phyloP scores from a whole-genome alignment of 1,140 invertebrate species.

The Drosophila triauraria region DNA sequence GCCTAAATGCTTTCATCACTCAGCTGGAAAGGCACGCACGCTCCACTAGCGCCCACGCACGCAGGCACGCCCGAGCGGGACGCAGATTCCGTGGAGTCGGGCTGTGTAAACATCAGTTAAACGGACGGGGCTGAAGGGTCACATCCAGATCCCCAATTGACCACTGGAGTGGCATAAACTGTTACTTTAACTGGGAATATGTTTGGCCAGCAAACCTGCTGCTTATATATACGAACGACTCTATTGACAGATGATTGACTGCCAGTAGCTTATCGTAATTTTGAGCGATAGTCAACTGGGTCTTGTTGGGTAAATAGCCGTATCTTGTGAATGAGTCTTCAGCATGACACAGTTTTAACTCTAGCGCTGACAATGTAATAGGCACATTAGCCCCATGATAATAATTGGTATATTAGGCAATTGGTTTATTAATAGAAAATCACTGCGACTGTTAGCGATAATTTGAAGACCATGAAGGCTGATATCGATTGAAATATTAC shows the following conservation, averaged over 20 bases:
- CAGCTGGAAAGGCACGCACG: conserved; percentile 75
- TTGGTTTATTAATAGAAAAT: conserved; percentile 33
- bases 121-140: conserved; percentile 12
- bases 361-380: conserved; percentile 24
- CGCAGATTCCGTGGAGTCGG: conserved; percentile 13
- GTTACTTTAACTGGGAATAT: conserved; percentile 44
- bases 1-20: conserved; percentile 81
- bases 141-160: conserved; percentile 41
- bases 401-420: conserved; percentile 35
- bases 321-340: conserved; percentile 16
- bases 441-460: conserved; percentile 31
- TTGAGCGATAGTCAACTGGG: conserved; percentile 15
- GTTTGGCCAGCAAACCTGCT: conserved; percentile 26
- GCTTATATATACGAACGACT: conserved; percentile 1
- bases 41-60: conserved; percentile 51
- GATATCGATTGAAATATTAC: conserved; percentile 23
- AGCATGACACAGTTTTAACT: not conserved
- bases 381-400: not conserved
- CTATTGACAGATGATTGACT: conserved; percentile 43
- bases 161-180: conserved; percentile 41
- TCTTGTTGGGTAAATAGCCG: not conserved
- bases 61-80: conserved; percentile 31
- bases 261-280: conserved; percentile 28
- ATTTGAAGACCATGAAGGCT: conserved; percentile 39
- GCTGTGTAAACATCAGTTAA: conserved; percentile 9